Conservation (phyloP, 1,140 invertebrate species). For the Pseudomyrmex concolor region DNA sequence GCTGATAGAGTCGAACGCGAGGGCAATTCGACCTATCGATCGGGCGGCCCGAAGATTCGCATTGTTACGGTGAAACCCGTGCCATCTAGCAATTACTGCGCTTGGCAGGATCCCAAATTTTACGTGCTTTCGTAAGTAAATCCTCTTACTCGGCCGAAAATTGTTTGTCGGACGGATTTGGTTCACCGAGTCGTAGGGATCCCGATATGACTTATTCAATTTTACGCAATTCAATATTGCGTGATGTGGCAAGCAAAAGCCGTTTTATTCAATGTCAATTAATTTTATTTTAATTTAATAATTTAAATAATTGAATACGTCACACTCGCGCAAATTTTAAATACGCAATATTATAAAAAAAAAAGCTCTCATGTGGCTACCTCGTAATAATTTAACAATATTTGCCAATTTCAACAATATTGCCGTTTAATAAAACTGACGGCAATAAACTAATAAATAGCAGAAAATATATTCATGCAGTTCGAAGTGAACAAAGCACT, state of each 20-base stretch:
- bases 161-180: background rate
- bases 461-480: conserved; percentile 44
- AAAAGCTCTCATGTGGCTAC: too few species aligned
- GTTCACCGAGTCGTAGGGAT: background rate
- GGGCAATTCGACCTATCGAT: conserved; percentile 81
- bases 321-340: too few species aligned
- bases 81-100: conserved; percentile 88
- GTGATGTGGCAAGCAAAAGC: background rate
- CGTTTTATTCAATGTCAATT: background rate
- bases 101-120: conserved; percentile 89
- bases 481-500: conserved; percentile 31
- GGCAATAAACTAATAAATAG: background rate
- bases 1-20: conserved; percentile 84
- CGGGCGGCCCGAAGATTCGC: conserved; percentile 79
- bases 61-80: conserved; percentile 89
- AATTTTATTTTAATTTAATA: too few species aligned
- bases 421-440: too few species aligned
- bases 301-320: too few species aligned
- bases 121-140: conserved; percentile 89
- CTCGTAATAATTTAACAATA: too few species aligned
- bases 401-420: too few species aligned
- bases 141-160: conserved; percentile 15
- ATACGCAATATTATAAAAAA: too few species aligned
- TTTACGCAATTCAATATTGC: conserved; percentile 2
- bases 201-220: background rate